Percentiles rank a stretch among this genome's conserved stretches.
phyloP scores from a whole-genome alignment of 2,113 vertebrate species.

The Gadus macrocephalus region DNA sequence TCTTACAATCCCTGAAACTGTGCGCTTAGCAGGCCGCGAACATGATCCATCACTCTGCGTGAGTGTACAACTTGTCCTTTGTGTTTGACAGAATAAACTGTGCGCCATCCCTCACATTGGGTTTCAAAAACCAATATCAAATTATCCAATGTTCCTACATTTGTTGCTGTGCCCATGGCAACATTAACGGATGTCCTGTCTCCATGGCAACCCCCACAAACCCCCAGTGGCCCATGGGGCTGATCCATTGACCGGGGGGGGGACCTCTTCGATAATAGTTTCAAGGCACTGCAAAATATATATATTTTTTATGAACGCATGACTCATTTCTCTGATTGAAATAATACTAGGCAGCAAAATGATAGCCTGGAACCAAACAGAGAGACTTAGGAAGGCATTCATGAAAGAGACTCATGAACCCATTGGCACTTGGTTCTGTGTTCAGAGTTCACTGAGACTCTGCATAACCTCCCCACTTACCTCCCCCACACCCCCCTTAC shows the following conservation, averaged over 20 bases:
- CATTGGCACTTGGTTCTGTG: no score
- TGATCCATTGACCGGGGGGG: conserved; percentile 4
- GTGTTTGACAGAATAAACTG: conserved; percentile 7
- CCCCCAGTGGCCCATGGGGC: conserved; percentile 20
- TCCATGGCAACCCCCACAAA: conserved; percentile 45
- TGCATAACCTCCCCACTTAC: no score
- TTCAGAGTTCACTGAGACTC: no score
- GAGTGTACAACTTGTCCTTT: background rate
- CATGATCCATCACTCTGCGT: background rate
- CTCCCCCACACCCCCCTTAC: no score
- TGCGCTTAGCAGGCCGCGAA: no score
- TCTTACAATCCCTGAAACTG: no score
- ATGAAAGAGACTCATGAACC: no score
- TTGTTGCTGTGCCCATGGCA: conserved; percentile 55
- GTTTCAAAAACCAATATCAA: background rate
- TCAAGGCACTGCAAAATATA: background rate
- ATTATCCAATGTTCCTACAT: conserved; percentile 42
- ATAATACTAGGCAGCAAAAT: background rate
- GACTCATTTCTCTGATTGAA: background rate
- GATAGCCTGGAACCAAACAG: no score
- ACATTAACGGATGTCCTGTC: conserved; percentile 52
- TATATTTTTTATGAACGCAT: background rate
- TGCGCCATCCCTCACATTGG: background rate
- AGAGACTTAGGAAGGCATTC: no score
- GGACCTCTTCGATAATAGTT: background rate